Evolutionary conservation across 2,888 invertebrate genomes (phyloP).

Genomic region (Cheilosia urbana): DNA sequence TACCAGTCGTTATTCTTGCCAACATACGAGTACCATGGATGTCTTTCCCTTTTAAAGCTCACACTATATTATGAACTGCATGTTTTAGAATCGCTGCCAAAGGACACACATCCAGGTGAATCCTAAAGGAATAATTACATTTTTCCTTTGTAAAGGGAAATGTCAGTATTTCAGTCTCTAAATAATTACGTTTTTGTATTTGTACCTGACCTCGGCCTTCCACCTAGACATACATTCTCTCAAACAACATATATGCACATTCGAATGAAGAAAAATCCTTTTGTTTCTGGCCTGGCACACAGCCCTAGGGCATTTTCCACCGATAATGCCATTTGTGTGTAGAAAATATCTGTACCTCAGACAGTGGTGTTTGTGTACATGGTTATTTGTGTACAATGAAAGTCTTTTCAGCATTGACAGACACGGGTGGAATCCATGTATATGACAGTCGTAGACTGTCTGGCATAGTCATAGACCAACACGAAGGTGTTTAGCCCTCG

Average conservation of each 20-base stretch:
- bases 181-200: background rate
- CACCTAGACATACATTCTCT: background rate
- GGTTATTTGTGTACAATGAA: background rate
- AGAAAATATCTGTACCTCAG: slow-evolving; percentile 1
- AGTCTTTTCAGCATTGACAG: background rate
- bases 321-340: slow-evolving; percentile 2
- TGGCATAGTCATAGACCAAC: background rate
- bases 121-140: background rate
- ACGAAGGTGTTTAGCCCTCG: background rate
- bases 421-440: background rate
- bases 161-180: background rate
- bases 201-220: background rate
- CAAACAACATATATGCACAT: background rate
- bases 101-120: too few species aligned
- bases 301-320: background rate
- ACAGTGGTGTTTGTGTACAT: background rate
- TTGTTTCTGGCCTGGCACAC: background rate
- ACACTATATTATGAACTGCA: too few species aligned
- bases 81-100: too few species aligned
- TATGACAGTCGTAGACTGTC: background rate
- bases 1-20: too few species aligned
- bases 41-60: too few species aligned
- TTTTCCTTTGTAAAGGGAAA: background rate
- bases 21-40: too few species aligned
- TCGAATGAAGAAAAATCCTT: background rate